phyloP scores from a whole-genome alignment of 2,888 invertebrate genomes.

The Ennomos fuscantarius region DNA sequence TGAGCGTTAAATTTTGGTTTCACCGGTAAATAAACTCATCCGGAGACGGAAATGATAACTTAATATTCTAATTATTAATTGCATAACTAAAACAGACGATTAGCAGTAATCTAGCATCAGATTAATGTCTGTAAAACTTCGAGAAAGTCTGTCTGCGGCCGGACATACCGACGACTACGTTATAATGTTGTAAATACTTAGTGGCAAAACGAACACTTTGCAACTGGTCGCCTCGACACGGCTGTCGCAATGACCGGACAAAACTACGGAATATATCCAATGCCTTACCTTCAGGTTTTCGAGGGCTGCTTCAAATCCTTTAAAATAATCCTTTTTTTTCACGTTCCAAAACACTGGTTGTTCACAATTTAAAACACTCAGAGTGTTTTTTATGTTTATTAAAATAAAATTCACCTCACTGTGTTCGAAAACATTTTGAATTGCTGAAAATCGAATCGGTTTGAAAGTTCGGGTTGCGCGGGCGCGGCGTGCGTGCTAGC shows the following conservation, averaged over 20 bases:
- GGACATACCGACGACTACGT: constrained; percentile 50
- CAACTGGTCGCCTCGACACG: constrained; percentile 59
- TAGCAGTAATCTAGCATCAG: constrained; percentile 42
- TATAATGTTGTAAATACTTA: constrained; percentile 74
- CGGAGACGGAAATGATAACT: constrained; percentile 17
- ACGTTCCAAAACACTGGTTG: constrained; percentile 50
- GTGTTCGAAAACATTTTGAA: constrained; percentile 72
- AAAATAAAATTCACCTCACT: constrained; percentile 69
- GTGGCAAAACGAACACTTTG: constrained; percentile 65
- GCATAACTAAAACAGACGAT: constrained; percentile 10
- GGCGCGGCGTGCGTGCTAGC: constrained; percentile 56
- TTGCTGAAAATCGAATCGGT: constrained; percentile 56
- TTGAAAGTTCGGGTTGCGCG: constrained; percentile 65
- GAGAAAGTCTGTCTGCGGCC: constrained; percentile 64
- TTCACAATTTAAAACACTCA: constrained; percentile 45
- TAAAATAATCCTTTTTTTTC: constrained; percentile 61
- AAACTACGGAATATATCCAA: constrained; percentile 47
- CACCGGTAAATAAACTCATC: not conserved
- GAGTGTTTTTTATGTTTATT: constrained; percentile 38
- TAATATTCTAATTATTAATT: constrained; percentile 10
- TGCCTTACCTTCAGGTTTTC: constrained; percentile 63
- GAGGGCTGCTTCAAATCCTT: constrained; percentile 57
- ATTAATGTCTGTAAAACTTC: constrained; percentile 52
- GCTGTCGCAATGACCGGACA: constrained; percentile 41
- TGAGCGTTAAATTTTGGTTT: not conserved